Conservation (phyloP, 2,888 invertebrate species). For the Aleiodes leptofemur region DNA sequence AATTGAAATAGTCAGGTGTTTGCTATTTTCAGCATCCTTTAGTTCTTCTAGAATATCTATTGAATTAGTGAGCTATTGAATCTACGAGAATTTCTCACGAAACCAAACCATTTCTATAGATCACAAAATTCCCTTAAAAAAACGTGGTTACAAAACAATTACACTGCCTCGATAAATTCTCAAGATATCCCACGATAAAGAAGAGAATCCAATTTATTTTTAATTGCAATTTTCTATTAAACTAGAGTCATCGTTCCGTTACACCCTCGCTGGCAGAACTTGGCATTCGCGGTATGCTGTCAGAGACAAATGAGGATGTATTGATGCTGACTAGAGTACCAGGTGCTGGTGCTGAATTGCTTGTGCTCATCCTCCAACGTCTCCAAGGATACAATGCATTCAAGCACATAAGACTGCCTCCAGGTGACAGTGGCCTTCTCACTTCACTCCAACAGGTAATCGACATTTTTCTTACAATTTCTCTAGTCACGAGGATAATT, state of each 20-base stretch:
- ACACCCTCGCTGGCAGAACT: constrained; percentile 77
- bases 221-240: constrained; percentile 4
- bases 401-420: constrained; percentile 77
- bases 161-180: no score
- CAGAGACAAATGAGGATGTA: constrained; percentile 76
- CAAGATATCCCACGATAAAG: no score
- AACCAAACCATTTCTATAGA: no score
- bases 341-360: constrained; percentile 79
- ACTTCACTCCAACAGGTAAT: constrained; percentile 74
- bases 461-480: no score
- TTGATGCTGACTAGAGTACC: constrained; percentile 80
- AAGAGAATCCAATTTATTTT: not conserved
- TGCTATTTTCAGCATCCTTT: no score
- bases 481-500: no score
- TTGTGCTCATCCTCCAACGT: constrained; percentile 79
- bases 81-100: no score
- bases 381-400: constrained; percentile 79
- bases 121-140: no score
- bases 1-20: no score
- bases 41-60: no score
- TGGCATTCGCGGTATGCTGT: constrained; percentile 72
- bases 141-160: no score
- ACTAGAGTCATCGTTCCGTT: constrained; percentile 68
- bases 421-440: constrained; percentile 67
- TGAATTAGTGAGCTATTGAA: no score